Evolutionary conservation across 2,888 invertebrate species (phyloP).

Genomic region (Eueremaeus valkanovi): DNA sequence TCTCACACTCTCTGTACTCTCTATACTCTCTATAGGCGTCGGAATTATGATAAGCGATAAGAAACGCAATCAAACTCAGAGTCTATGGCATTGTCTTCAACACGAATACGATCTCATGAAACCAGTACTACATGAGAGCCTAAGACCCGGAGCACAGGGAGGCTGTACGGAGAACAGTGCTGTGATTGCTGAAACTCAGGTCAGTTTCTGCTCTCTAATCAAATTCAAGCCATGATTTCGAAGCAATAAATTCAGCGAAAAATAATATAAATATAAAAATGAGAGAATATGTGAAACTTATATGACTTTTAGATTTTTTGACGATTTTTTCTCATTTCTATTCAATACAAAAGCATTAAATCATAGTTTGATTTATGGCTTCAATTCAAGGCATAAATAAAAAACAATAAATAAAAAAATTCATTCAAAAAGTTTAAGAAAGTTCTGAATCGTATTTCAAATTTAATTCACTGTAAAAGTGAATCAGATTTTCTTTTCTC

Average conservation of each 20-base stretch:
- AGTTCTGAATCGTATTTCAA: not conserved
- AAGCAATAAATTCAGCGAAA: conserved; percentile 12
- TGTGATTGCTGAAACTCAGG: conserved; percentile 56
- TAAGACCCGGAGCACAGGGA: conserved; percentile 92
- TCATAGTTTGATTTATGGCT: conserved; percentile 1
- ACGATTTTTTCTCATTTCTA: not conserved
- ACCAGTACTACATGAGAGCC: conserved; percentile 85
- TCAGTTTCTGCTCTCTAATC: conserved; percentile 39
- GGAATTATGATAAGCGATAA: conserved; percentile 12
- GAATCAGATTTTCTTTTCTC: not conserved
- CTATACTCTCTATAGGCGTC: conserved; percentile 9
- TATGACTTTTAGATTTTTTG: conserved; percentile 6
- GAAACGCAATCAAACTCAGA: conserved; percentile 25
- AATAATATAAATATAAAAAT: not conserved
- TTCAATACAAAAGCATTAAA: not conserved
- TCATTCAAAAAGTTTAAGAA: not conserved
- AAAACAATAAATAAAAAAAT: conserved; percentile 5
- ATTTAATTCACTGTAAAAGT: not conserved
- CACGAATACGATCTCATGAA: conserved; percentile 91
- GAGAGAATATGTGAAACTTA: not conserved
- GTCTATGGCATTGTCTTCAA: conserved; percentile 63
- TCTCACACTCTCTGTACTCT: not conserved
- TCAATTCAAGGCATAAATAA: not conserved
- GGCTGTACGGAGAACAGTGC: conserved; percentile 90
- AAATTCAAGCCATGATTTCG: conserved; percentile 22